Percentiles rank a stretch among this genome's conserved stretches.
Conservation (phyloP, 64 coral and sea anemone genomes). For the Stichodactyla mertensii region DNA sequence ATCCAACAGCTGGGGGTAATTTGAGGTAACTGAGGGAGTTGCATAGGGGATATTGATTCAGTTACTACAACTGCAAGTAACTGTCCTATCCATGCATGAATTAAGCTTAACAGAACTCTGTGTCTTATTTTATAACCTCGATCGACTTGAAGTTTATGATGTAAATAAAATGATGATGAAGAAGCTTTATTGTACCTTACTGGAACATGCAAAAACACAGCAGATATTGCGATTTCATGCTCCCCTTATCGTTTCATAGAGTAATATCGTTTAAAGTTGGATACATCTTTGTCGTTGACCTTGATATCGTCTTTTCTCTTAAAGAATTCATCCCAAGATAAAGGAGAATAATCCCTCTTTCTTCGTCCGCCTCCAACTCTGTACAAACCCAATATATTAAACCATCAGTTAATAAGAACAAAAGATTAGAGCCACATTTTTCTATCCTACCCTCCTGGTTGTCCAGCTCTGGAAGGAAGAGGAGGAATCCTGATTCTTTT, state of each 20-base stretch:
- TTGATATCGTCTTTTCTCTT: slow-evolving; percentile 45
- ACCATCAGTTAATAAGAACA: background rate
- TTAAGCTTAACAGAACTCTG: no score
- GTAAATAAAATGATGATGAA: no score
- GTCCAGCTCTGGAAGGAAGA: slow-evolving; percentile 19
- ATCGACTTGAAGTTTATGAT: no score
- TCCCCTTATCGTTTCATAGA: background rate
- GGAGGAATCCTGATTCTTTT: slow-evolving; percentile 44
- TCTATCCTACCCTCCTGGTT: slow-evolving; percentile 21
- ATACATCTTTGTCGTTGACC: slow-evolving; percentile 59
- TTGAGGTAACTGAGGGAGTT: no score
- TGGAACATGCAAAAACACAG: no score
- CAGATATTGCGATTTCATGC: background rate
- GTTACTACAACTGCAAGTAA: no score
- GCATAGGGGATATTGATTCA: no score
- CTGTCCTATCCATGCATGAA: no score
- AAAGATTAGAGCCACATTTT: background rate
- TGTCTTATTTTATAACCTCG: no score
- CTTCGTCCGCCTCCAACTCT: slow-evolving; percentile 25
- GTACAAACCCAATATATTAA: background rate
- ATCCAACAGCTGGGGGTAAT: no score
- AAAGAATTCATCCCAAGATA: slow-evolving; percentile 66
- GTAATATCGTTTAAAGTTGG: slow-evolving; percentile 21
- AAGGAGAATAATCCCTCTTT: slow-evolving; percentile 53
- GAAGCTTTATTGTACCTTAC: no score